phyloP scores from a whole-genome alignment of 2,797 vertebrate genomes.

The Macroramphosus scolopax region DNA sequence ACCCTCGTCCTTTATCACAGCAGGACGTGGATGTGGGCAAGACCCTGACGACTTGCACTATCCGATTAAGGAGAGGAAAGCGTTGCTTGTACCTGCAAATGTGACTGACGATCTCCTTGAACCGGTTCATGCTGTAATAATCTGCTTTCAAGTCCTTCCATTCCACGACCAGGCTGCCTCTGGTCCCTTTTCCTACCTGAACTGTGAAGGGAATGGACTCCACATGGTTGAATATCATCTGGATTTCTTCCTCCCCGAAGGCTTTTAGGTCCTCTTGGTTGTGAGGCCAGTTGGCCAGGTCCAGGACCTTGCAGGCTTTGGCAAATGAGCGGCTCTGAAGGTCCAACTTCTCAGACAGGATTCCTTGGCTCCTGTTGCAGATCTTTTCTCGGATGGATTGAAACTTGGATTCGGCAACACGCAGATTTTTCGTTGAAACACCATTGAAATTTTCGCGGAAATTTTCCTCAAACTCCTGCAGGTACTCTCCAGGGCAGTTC shows the following conservation, averaged over 20 bases:
- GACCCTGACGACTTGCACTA: constrained; percentile 87
- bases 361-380: constrained; percentile 90
- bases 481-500: constrained; percentile 90
- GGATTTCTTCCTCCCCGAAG: constrained; percentile 91
- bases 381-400: constrained; percentile 97
- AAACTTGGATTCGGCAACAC: constrained; percentile 95
- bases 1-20: constrained; percentile 88
- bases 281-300: constrained; percentile 87
- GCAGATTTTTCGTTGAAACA: constrained; percentile 90
- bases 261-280: constrained; percentile 85
- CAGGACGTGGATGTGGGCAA: constrained; percentile 88
- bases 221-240: constrained; percentile 88
- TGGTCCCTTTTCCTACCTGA: constrained; percentile 78
- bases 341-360: constrained; percentile 89
- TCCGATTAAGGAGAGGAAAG: constrained; percentile 88
- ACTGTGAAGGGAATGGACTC: constrained; percentile 81
- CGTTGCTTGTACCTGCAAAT: constrained; percentile 91
- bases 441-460: constrained; percentile 96
- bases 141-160: constrained; percentile 95
- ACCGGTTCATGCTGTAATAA: constrained; percentile 89
- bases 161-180: constrained; percentile 84
- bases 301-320: constrained; percentile 91
- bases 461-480: constrained; percentile 95
- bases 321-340: constrained; percentile 85
- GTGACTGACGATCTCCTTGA: constrained; percentile 90